Conservation (phyloP, 2,797 vertebrate genomes). For the Eulemur albifrons region DNA sequence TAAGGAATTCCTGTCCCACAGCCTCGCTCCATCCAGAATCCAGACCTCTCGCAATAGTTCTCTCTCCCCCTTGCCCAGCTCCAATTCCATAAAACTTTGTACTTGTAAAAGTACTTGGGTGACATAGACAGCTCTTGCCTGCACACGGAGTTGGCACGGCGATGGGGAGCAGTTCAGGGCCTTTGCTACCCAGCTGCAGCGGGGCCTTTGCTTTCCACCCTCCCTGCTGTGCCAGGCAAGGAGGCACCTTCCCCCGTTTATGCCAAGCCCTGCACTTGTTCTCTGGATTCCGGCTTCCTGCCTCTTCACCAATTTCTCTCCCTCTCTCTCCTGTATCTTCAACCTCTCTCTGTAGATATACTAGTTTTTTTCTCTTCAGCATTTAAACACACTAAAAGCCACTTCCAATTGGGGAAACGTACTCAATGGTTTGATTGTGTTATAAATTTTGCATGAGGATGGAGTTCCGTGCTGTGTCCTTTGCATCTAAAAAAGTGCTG, state of each 20-base stretch:
- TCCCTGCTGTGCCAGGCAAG: not conserved
- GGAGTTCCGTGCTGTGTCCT: not conserved
- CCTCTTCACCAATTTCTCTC: not conserved
- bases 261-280: not conserved
- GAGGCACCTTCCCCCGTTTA: not conserved
- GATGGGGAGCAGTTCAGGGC: not conserved
- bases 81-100: not conserved
- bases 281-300: not conserved
- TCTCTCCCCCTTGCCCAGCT: not conserved
- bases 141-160: not conserved
- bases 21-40: not conserved
- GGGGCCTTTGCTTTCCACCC: not conserved
- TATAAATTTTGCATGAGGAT: constrained; percentile 25
- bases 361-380: not conserved
- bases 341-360: not conserved
- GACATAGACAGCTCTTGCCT: not conserved
- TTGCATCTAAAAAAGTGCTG: not conserved
- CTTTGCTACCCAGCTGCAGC: not conserved
- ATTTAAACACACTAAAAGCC: not conserved
- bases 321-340: not conserved
- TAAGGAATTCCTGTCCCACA: not conserved
- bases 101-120: not conserved
- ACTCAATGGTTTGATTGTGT: not conserved
- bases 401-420: not conserved
- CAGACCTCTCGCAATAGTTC: not conserved